phyloP scores from a whole-genome alignment of 2,797 vertebrate genomes.

The Propithecus deckenii region DNA sequence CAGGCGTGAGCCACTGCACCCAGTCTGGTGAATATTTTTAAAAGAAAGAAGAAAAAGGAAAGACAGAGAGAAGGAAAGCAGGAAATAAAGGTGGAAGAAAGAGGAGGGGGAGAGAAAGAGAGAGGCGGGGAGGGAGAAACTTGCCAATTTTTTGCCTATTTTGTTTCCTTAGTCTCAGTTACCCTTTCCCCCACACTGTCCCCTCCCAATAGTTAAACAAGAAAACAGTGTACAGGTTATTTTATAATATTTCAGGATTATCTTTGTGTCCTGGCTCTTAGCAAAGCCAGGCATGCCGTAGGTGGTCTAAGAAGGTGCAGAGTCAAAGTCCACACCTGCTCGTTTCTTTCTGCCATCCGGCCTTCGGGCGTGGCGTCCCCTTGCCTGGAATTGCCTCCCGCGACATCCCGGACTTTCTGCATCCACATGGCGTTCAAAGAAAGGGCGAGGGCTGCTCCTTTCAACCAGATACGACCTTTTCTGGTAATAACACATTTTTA shows the following conservation, averaged over 20 bases:
- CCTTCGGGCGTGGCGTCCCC: fast-evolving
- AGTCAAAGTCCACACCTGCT: fast-evolving
- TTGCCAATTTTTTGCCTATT: background rate
- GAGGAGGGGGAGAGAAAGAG: no score
- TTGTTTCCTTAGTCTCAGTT: background rate
- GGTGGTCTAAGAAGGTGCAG: background rate
- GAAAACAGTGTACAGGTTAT: background rate
- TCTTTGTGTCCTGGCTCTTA: background rate
- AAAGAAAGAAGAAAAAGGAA: no score
- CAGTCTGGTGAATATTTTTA: background rate
- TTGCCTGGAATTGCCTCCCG: background rate
- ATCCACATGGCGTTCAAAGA: background rate
- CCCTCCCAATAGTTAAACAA: background rate
- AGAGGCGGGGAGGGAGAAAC: no score
- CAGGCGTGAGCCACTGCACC: no score
- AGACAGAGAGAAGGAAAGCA: no score
- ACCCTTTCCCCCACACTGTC: background rate
- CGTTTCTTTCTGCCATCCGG: background rate
- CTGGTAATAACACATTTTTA: background rate
- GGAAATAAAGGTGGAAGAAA: background rate
- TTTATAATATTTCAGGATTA: background rate
- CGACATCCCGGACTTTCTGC: background rate
- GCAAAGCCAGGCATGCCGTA: background rate
- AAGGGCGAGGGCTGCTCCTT: background rate
- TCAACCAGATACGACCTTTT: background rate